Conservation (phyloP, 1,140 invertebrate genomes). For the Galleria mellonella region DNA sequence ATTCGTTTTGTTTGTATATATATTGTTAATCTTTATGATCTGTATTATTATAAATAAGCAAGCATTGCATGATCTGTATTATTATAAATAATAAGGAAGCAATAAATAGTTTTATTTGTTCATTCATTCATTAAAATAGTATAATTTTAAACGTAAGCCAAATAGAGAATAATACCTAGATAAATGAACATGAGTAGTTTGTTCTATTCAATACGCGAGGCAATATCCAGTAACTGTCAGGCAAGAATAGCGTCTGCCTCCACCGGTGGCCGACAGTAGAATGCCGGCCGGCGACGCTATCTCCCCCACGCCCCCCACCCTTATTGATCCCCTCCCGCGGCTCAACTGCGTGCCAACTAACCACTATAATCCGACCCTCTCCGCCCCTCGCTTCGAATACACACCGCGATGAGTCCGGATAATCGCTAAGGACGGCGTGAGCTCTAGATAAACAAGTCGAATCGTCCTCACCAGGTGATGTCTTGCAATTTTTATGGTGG, state of each 20-base stretch:
- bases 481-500: constrained; percentile 15
- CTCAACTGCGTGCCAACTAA: constrained; percentile 7
- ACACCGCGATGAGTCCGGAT: not conserved
- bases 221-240: too few relatives aligned
- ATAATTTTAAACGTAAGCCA: too few relatives aligned
- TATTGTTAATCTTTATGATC: too few relatives aligned
- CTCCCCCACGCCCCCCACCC: constrained; percentile 14
- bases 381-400: constrained; percentile 4
- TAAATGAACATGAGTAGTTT: too few relatives aligned
- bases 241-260: not conserved
- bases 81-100: too few relatives aligned
- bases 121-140: too few relatives aligned
- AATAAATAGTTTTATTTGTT: too few relatives aligned
- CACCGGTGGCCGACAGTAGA: constrained; percentile 2
- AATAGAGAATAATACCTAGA: too few relatives aligned
- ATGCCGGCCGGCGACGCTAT: constrained; percentile 4
- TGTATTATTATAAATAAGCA: too few relatives aligned
- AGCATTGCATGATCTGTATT: too few relatives aligned
- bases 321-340: constrained; percentile 28
- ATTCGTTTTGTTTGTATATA: too few relatives aligned
- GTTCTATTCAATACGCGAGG: too few relatives aligned
- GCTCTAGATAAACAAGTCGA: not conserved
- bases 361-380: constrained; percentile 19
- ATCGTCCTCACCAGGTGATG: constrained; percentile 7
- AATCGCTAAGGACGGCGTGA: not conserved